Evolutionary conservation across 2,888 invertebrate species (phyloP), one percentile per base, ranked within the genome.

Genomic region (Latrodectus elegans): DNA sequence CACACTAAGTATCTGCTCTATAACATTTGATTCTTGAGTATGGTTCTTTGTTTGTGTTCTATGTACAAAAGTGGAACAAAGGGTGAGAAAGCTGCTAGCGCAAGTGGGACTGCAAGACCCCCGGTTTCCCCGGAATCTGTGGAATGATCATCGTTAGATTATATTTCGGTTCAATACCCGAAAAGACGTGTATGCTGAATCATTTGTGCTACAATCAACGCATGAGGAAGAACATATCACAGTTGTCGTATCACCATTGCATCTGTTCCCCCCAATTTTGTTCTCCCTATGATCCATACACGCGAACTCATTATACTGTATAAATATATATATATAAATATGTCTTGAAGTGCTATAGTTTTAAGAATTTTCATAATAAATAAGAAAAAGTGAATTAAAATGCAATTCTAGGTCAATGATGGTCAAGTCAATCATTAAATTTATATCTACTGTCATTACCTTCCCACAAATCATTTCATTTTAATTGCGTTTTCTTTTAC

Each of bases 161-260:
- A 60, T 60, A 60, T 78, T 77, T 64, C 79, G 83, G 83, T 80
- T 14, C 38, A 65, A 79, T 52, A 76, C 51, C 85, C 85, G 85
- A 85, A 85, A 84, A 77, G 52, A 72, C 75, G 52, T 85, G 74
- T 74, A 60, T 68, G 76, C 79, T 71, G 83, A 88, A 88, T 84
- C 81, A 84, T 88, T 88, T 84, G 88, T 88, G 88, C 80, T 84
- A 88, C 72, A 77, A 84, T 84, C 76, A 84, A 88, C 88, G 79
- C 83, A 82, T 78, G 88, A 88, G 89, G 88, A 89, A 89, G 89
- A 89, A 89, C 87, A 84, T 89, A 89, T 89, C 89, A 89, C 89
- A 89, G 89, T 89, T 89, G 88, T 88, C 84, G 80, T 89, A 89
- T 89, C 89, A 89, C 89, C 89, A 89, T 81, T 81, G 84, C 72